Evolutionary conservation across 2,888 invertebrate species (phyloP), one percentile per base, ranked within the genome.

Genomic region (Aquatica leii): DNA sequence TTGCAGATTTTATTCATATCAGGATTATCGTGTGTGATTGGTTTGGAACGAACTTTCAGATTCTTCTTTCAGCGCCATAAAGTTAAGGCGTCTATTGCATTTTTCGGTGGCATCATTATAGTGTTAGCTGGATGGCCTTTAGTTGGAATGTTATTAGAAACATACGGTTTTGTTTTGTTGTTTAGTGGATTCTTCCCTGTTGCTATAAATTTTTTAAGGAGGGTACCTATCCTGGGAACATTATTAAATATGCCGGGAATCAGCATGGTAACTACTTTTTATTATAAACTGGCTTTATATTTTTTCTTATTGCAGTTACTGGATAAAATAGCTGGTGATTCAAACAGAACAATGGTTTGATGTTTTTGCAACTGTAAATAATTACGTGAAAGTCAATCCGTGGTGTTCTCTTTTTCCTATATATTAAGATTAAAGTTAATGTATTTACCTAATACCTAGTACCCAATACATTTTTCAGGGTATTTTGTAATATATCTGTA

Each of bases 1-100:
- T 87, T 88, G 49, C 85, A 99, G 98, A 94, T 99, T 68, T 85
- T 99, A 21, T 99, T 99, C 82, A 91, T 99, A 73, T 88, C 91
- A 71, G 99, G 99, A 0, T 85, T 99, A 56, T 94, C 93, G 12
- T 97, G 98, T 82, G 95, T 98, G 9, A 98, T 98, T 77, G 99
- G 99, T 1, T 86, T 98, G 20, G 94, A 96, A 81, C 84, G 98
- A 78, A 98, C 98, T 5, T 90, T 98, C 76, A 89, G 94, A 77
- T 99, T 99, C 82, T 99, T 99, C 85, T 99, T 99, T 82, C 98
- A 99, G 84, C 84, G 90, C 69, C 97, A 98, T 80, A 99, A 98
- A 86, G 84, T 94, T 54, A 95, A 93, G 85, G 98, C 94, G 0
- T 92, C 95, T 0, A 82, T 89, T 0, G 90, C 94, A 0, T 98